A percentile compares a stretch with the other conserved stretches of the same genome.
Conservation (phyloP, 2,113 vertebrate genomes). For the Axis porcinus region DNA sequence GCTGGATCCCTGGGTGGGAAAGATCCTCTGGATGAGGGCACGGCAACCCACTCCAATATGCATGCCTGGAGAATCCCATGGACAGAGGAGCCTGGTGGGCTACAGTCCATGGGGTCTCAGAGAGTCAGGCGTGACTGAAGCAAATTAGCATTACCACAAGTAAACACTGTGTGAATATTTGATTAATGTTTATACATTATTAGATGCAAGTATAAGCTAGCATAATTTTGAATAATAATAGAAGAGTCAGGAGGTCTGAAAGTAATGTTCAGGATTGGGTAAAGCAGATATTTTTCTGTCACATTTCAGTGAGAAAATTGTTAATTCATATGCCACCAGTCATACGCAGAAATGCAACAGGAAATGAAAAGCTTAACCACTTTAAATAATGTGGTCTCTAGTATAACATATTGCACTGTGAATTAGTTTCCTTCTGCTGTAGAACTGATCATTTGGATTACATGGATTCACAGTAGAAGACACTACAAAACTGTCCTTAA, state of each 20-base stretch:
- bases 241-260: neutral
- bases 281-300: slow-evolving; percentile 4
- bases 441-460: slow-evolving; percentile 18
- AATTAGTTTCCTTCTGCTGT: slow-evolving; percentile 14
- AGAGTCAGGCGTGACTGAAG: neutral
- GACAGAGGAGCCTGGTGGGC: neutral
- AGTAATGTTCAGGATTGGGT: neutral
- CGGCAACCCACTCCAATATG: neutral
- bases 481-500: slow-evolving; percentile 51
- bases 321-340: slow-evolving; percentile 22
- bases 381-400: slow-evolving; percentile 19
- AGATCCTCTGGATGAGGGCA: neutral
- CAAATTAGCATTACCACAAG: neutral
- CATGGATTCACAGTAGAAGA: neutral
- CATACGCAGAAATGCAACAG: neutral
- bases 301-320: slow-evolving; percentile 38
- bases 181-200: neutral
- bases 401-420: neutral
- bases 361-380: slow-evolving; percentile 7
- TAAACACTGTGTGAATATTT: neutral
- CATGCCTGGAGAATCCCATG: neutral
- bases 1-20: neutral
- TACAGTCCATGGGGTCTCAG: neutral
- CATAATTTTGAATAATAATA: slow-evolving; percentile 5
- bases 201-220: neutral